These are phyloP conservation scores for Seriola rivoliana DNA, from an alignment of 2,113 vertebrate genomes.

Conservation along the genomic window DNA sequence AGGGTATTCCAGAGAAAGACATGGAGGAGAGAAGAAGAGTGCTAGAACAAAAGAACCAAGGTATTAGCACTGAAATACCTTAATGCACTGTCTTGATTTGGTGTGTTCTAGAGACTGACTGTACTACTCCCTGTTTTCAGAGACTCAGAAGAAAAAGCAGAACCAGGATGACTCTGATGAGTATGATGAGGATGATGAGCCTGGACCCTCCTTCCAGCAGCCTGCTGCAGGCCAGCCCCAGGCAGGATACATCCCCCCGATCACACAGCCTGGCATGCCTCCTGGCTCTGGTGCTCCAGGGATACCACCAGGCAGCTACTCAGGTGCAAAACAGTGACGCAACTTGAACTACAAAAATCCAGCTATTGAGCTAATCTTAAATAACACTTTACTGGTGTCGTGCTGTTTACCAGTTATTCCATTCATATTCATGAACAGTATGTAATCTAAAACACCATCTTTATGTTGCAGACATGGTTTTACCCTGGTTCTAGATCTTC, in stretches of 20 bases:
- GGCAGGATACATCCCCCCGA: constrained; percentile 88
- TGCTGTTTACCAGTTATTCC: background rate
- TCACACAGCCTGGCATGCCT: constrained; percentile 90
- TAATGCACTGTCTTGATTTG: background rate
- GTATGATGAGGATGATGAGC: constrained; percentile 91
- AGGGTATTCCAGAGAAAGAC: constrained; percentile 96
- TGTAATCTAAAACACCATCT: background rate
- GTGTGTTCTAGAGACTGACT: background rate
- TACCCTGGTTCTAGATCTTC: background rate
- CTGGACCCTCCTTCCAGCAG: constrained; percentile 92
- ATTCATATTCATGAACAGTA: too few species aligned
- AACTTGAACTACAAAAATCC: background rate
- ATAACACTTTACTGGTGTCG: background rate
- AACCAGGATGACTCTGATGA: constrained; percentile 92
- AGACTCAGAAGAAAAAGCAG: constrained; percentile 94
- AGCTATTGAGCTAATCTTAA: background rate
- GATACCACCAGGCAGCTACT: constrained; percentile 88
- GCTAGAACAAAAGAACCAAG: constrained; percentile 95
- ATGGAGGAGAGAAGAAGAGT: constrained; percentile 93
- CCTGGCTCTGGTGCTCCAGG: constrained; percentile 87
- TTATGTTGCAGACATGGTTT: background rate
- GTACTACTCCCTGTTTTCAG: constrained; percentile 59
- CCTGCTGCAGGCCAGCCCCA: constrained; percentile 88
- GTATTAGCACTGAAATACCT: constrained; percentile 66
- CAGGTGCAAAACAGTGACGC: constrained; percentile 50